A percentile compares a stretch with the other conserved stretches of the same genome.
Conservation (phyloP, 2,113 vertebrate species). For the Odontophorus gujanensis region DNA sequence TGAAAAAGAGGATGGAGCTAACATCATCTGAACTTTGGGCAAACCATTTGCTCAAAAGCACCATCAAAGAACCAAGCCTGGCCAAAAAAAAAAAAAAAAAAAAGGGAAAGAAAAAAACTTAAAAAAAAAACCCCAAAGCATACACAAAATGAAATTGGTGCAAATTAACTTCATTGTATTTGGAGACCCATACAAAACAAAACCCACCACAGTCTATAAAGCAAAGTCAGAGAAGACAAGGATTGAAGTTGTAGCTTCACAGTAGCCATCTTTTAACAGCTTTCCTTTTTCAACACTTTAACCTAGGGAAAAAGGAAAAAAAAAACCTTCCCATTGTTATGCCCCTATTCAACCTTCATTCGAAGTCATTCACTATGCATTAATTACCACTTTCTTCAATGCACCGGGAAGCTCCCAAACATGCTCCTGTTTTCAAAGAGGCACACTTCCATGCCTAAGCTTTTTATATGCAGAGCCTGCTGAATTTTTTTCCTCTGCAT, state of each 20-base stretch:
- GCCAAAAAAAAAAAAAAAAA: constrained; percentile 59
- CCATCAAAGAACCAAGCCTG: constrained; percentile 80
- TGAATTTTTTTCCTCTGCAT: constrained; percentile 74
- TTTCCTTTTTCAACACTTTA: constrained; percentile 81
- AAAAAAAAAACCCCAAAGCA: constrained; percentile 59
- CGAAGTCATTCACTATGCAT: constrained; percentile 85
- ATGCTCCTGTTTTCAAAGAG: constrained; percentile 82
- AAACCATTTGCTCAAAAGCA: constrained; percentile 85
- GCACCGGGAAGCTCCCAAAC: constrained; percentile 78
- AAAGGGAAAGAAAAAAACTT: neutral
- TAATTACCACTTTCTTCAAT: constrained; percentile 85
- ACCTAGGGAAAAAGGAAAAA: constrained; percentile 72
- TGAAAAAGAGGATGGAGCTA: constrained; percentile 83
- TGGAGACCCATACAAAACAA: constrained; percentile 80
- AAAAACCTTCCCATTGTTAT: constrained; percentile 78
- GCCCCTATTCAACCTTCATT: constrained; percentile 83
- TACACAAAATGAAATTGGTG: constrained; percentile 81
- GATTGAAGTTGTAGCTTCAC: constrained; percentile 78
- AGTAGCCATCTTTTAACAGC: constrained; percentile 82
- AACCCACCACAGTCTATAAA: constrained; percentile 74
- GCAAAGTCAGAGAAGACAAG: constrained; percentile 74
- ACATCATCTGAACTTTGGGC: constrained; percentile 86
- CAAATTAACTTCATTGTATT: constrained; percentile 82
- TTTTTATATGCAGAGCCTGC: constrained; percentile 84
- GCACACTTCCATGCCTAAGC: constrained; percentile 82